Evolutionary conservation across 64 coral and sea anemone species (phyloP), one percentile per base, ranked within the genome.

Genomic region (Exaiptasia diaphana): DNA sequence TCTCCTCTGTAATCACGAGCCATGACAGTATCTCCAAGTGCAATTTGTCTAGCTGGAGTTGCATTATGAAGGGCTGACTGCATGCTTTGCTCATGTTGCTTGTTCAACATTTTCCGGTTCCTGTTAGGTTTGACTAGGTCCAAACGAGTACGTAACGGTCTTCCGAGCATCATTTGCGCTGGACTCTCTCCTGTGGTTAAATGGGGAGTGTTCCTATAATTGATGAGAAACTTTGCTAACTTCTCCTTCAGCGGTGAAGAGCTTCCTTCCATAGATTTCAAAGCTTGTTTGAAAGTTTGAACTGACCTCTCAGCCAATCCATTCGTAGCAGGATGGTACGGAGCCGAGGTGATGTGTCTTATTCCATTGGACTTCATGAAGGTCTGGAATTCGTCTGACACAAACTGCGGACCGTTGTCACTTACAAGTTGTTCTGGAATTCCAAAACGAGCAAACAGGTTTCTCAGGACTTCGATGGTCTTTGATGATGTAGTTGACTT

Each of bases 121-220:
- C 36, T 50, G 81, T 90, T 23, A 82, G 65, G 79, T 48, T 82
- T 17, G 87, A 67, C 67, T 74, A 81, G 3, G 68, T 67, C 58
- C 75, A 38, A 64, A 82, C 32, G 34, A 48, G 78, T 83, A 22
- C 79, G 26, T 33, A 82, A 48, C 18, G 76, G 68, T 75, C 71
- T 74, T 23, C 56, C 62, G 7, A 82, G 38, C 31, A 75, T 41
- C 36, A 90, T 71, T 43, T 82, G 78, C 35, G 87, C 57, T 49
- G 60, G 72, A 50, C 79, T 90, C 55, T 83, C 79, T 77, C 80
- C 88, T 50, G 88, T 90, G 30, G 61, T 90, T 17, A 72, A 43
- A 33, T 83, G 88, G n/a, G 59, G 71, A 27, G 79, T 83, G 35
- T 74, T 81, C 67, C 87, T 62, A 30, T 90, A 90, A 34, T 54